phyloP scores from a whole-genome alignment of 2,113 vertebrate species.

The Penelope pileata region DNA sequence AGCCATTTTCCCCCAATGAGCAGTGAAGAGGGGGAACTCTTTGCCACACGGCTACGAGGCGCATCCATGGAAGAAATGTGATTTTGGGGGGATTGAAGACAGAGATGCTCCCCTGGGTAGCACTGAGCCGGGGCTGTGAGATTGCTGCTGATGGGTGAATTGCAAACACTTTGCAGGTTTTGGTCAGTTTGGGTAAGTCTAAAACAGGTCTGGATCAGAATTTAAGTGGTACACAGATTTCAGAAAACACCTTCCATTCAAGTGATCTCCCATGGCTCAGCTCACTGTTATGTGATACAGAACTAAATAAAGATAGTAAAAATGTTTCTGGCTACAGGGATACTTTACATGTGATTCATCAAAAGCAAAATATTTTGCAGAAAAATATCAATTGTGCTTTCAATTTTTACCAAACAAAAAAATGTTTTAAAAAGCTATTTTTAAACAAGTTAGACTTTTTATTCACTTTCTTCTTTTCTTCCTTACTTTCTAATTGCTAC shows the following conservation, averaged over 20 bases:
- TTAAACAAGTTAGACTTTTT: neutral
- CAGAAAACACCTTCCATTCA: neutral
- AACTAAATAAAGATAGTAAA: neutral
- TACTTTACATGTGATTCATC: neutral
- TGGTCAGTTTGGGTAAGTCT: neutral
- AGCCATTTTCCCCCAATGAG: neutral
- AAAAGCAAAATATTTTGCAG: neutral
- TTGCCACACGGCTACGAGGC: neutral
- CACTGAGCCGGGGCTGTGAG: neutral
- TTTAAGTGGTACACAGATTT: neutral
- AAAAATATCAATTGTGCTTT: neutral
- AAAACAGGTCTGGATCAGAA: neutral
- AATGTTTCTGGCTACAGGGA: neutral
- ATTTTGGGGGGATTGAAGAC: neutral
- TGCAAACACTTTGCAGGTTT: constrained; percentile 23
- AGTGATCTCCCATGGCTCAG: neutral
- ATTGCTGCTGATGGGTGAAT: neutral
- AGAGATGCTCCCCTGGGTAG: neutral
- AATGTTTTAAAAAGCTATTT: neutral
- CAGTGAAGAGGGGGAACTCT: neutral
- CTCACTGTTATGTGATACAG: neutral
- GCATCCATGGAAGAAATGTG: neutral
- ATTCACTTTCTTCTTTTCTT: neutral
- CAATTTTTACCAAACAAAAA: neutral
- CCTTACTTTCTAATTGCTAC: neutral